Evolutionary conservation across 2,113 vertebrate genomes (phyloP), one percentile per base, ranked within the genome.

Genomic region (Mixornis gularis): DNA sequence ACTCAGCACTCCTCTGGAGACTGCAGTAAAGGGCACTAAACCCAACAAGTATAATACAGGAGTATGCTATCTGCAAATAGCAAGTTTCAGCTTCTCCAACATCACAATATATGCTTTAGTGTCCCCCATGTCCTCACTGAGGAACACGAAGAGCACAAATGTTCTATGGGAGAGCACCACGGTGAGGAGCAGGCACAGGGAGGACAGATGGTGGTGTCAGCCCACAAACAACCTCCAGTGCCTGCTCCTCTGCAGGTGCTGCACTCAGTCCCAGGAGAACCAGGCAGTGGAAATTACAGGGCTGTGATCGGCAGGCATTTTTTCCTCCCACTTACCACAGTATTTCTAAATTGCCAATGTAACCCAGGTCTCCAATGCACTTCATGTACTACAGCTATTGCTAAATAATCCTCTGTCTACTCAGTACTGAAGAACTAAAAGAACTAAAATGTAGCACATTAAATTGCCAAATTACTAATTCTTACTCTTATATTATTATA

Each of bases 231-330:
- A 32, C 18, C 78, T 27, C 46, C 69, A 55, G 36, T 32, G 46
- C 29, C 38, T 76, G 65, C 74, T 87, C 58, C 63, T 79, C 29
- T n/a, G 12, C 18, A n/a, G 66, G 65, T 25, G 43, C 69, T 78
- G 69, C 41, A 26, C 44, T 64, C 0, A 0, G 30, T 30, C 17
- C 27, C 25, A 30, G 1, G 36, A 59, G 72, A 76, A 73, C 5
- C 9, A 63, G 27, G 60, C n/a, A 41, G 2, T 24, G 59, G 44
- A 88, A 92, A 89, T 88, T 18, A 88, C 9, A n/a, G 48, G 30
- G 46, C 77, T 53, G 46, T 70, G 48, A 62, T 12, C 1, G 0
- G 60, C 60, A 82, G 70, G 65, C 22, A 58, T 55, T 89, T 16
- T 85, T 79, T 30, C 55, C 59, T 89, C 32, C 63, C 69, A 65